phyloP scores from a whole-genome alignment of 2,113 vertebrate species.

The Lepus timidus region DNA sequence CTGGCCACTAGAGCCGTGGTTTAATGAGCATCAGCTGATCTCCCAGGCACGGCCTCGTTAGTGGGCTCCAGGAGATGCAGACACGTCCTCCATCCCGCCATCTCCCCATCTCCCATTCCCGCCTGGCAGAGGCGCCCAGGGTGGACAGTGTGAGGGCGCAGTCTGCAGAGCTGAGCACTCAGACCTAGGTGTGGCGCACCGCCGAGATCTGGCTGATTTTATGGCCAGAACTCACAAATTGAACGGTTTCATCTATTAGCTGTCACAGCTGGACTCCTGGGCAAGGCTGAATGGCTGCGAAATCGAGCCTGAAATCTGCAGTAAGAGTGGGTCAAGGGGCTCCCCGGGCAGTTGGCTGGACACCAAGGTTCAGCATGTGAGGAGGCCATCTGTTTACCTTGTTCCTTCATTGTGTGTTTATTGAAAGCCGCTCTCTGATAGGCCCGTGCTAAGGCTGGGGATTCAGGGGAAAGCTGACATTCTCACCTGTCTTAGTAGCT shows the following conservation, averaged over 20 bases:
- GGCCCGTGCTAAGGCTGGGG: neutral
- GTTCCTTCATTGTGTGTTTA: neutral
- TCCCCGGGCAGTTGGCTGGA: slow-evolving; percentile 22
- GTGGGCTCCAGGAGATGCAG: neutral
- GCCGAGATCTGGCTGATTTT: slow-evolving; percentile 15
- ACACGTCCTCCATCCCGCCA: neutral
- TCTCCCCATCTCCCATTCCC: neutral
- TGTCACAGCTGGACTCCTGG: slow-evolving; percentile 58
- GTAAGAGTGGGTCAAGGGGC: neutral
- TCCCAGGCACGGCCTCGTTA: slow-evolving; percentile 4
- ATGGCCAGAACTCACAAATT: slow-evolving; percentile 54
- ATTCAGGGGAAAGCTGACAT: neutral
- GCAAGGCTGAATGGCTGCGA: slow-evolving; percentile 56
- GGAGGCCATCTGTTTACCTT: neutral
- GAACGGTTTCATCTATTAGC: slow-evolving; percentile 70
- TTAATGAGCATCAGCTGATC: neutral
- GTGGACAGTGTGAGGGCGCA: neutral
- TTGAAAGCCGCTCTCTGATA: neutral
- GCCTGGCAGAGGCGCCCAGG: neutral
- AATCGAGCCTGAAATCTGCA: slow-evolving; percentile 28
- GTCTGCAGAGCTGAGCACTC: neutral
- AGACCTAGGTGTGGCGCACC: neutral
- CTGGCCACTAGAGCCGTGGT: neutral
- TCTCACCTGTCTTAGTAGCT: neutral
- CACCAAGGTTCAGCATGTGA: neutral